Conservation (phyloP, 2,113 vertebrate species). For the Scytalopus superciliaris region DNA sequence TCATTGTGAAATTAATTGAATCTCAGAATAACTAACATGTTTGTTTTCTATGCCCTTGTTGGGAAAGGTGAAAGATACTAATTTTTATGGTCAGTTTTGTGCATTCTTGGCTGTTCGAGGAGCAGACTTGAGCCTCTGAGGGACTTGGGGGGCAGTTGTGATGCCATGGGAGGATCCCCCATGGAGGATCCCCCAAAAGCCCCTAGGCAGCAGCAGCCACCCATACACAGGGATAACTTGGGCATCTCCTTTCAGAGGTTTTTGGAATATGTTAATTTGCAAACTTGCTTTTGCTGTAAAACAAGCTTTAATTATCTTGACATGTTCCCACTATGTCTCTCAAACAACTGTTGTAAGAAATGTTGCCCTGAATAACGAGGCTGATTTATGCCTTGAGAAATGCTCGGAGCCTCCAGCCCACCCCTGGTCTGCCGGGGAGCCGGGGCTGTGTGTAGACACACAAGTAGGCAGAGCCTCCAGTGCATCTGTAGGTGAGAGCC, state of each 20-base stretch:
- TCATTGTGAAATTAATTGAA: background rate
- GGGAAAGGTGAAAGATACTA: background rate
- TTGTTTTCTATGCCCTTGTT: background rate
- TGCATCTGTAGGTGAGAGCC: background rate
- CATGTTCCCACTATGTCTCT: slow-evolving; percentile 20
- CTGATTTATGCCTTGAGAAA: background rate
- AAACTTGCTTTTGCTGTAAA: slow-evolving; percentile 34
- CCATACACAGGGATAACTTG: background rate
- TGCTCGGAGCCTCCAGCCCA: background rate
- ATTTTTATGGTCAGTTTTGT: background rate
- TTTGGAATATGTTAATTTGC: background rate
- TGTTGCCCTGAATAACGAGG: background rate
- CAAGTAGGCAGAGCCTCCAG: slow-evolving; percentile 12
- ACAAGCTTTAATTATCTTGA: slow-evolving; percentile 27
- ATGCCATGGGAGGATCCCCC: background rate
- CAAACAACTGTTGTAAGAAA: background rate
- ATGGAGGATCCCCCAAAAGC: background rate
- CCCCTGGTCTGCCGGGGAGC: slow-evolving; percentile 7
- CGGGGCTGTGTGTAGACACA: background rate
- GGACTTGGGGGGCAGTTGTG: background rate
- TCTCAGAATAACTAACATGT: background rate
- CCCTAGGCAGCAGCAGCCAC: background rate
- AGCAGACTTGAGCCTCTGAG: background rate
- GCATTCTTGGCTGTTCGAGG: background rate
- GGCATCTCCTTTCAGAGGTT: background rate